A percentile compares a stretch with the other conserved stretches of the same genome.
These are phyloP conservation scores for Corapipo altera DNA, from an alignment of 2,113 vertebrate species.

Conservation along the genomic window DNA sequence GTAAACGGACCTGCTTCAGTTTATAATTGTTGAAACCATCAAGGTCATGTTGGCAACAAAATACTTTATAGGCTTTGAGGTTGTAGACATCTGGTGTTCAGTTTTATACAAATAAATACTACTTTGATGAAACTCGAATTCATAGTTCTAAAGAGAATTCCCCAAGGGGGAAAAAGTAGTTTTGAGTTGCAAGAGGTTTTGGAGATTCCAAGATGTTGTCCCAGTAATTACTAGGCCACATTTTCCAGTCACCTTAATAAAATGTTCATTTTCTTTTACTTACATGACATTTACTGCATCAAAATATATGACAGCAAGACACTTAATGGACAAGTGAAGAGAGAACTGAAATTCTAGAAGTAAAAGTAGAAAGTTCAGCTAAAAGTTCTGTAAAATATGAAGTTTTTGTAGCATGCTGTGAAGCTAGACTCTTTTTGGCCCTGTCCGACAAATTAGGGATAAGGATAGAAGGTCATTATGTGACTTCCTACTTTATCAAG, in stretches of 20 bases:
- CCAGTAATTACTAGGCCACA: neutral
- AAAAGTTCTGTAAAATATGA: neutral
- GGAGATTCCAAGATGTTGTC: conserved; percentile 50
- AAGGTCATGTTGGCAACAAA: conserved; percentile 69
- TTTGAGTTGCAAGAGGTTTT: conserved; percentile 45
- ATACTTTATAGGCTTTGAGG: conserved; percentile 32
- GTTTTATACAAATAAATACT: conserved; percentile 75
- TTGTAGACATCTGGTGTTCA: conserved; percentile 65
- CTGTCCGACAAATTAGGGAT: neutral
- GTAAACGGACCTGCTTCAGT: conserved; percentile 57
- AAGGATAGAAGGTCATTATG: neutral
- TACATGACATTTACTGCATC: neutral
- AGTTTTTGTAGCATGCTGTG: neutral
- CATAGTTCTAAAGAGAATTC: conserved; percentile 32
- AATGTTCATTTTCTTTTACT: conserved; percentile 25
- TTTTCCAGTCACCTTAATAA: conserved; percentile 29
- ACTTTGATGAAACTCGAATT: conserved; percentile 73
- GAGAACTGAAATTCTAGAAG: neutral
- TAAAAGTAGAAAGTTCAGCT: neutral
- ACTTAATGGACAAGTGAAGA: neutral
- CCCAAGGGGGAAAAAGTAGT: conserved; percentile 27
- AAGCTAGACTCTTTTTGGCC: neutral
- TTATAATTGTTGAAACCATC: conserved; percentile 68
- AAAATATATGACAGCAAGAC: neutral
- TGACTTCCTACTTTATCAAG: neutral